Evolutionary conservation across 2,888 invertebrate species (phyloP), one percentile per base, ranked within the genome.

Genomic region (Netelia inedita): DNA sequence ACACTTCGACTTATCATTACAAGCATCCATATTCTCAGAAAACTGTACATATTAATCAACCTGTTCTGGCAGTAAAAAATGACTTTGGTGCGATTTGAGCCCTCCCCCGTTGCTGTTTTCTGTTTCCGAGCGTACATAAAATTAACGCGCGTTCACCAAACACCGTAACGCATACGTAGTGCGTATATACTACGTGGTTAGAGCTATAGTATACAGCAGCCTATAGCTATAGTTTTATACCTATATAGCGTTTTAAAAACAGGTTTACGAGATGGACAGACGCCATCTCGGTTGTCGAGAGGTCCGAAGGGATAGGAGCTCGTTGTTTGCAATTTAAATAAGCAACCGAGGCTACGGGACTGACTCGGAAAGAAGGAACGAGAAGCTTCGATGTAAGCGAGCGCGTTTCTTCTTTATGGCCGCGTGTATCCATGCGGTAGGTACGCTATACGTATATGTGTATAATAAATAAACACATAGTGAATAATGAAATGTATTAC

Each of bases 301-400:
- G 23, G 73, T 84, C 69, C 69, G 65, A 73, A 78, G 78, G 80
- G 73, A 83, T 76, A 80, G 73, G 78, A 63, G 81, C 57, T 10
- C 21, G 57, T 78, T 68, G 73, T 85, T 85, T 79, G 69, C 84
- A 85, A 78, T 81, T 81, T 78, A 81, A 78, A 85, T 85, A 43
- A 78, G 41, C 76, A n/a, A 65, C 78, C 81, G 68, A 78, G 84
- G 81, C 65, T 68, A 57, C 73, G 69, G 69, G 72, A 81, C 41
- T 84, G 81, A 85, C 68, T 81, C 11, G 46, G 3, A 73, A 78
- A 73, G 73, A 74, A 74, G 69, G 63, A 65, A 81, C 66, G 69
- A 63, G 63, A 41, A 63, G n/a, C 19, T 21, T 57, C n/a, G n/a
- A 43, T 57, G n/a, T 43, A 8, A 57, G 19, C 46, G 16, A 2